Percentiles rank a stretch among this genome's conserved stretches.
These are phyloP conservation scores for Synergus gifuensis DNA, from an alignment of 2,888 invertebrate genomes.

Conservation along the genomic window DNA sequence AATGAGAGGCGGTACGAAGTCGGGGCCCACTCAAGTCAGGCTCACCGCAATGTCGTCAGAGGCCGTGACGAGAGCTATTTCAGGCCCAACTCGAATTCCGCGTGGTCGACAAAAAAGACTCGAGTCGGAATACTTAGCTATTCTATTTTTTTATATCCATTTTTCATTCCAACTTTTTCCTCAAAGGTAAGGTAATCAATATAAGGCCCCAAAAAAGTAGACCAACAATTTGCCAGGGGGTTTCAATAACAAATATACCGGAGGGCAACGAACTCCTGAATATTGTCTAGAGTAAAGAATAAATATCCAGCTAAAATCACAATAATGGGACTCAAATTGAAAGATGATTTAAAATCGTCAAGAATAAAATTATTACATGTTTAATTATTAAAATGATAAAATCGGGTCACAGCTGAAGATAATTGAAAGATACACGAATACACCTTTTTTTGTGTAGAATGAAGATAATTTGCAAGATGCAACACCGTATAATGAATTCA, in stretches of 20 bases:
- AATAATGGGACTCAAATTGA: not conserved
- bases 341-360: not conserved
- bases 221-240: not conserved
- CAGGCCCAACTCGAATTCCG: constrained; percentile 58
- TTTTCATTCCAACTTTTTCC: constrained; percentile 1
- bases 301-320: not conserved
- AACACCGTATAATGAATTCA: constrained; percentile 3
- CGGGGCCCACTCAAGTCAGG: constrained; percentile 55
- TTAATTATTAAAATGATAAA: constrained; percentile 9
- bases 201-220: not conserved
- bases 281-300: not conserved
- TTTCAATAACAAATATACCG: not conserved
- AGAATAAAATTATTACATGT: not conserved
- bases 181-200: not conserved
- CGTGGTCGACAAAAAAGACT: constrained; percentile 44
- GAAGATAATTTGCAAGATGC: not conserved
- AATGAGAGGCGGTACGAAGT: constrained; percentile 44
- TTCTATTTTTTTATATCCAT: not conserved
- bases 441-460: not conserved
- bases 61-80: constrained; percentile 62
- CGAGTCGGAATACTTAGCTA: not conserved
- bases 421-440: not conserved
- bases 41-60: constrained; percentile 54
- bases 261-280: not conserved
- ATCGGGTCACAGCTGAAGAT: not conserved